phyloP scores from a whole-genome alignment of 1,140 invertebrate species.

The Saxidomus purpurata region DNA sequence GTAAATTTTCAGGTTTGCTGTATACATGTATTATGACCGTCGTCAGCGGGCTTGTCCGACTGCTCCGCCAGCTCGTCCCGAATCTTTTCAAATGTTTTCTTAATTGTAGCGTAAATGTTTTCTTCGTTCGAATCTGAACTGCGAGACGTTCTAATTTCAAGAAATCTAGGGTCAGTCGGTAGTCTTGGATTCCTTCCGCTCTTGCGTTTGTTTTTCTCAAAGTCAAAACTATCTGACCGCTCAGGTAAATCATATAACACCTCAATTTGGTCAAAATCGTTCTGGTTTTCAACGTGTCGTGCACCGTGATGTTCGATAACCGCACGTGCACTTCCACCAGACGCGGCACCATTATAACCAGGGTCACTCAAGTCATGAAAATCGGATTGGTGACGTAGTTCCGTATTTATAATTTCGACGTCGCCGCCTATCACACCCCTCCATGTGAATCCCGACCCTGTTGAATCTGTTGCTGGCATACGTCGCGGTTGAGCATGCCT shows the following conservation, averaged over 20 bases:
- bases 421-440: slow-evolving; percentile 63
- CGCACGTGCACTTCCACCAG: neutral
- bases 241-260: slow-evolving; percentile 31
- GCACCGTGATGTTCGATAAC: neutral
- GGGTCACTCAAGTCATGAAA: neutral
- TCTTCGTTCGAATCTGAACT: slow-evolving; percentile 44
- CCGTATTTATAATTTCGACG: slow-evolving; percentile 61
- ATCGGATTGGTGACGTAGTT: slow-evolving; percentile 57
- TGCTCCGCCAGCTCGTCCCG: slow-evolving; percentile 50
- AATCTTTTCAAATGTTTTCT: slow-evolving; percentile 64
- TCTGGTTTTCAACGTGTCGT: neutral
- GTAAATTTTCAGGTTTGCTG: too few species aligned
- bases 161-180: slow-evolving; percentile 11
- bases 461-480: neutral
- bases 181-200: neutral
- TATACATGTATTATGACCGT: too few species aligned
- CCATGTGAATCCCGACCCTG: slow-evolving; percentile 53
- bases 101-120: slow-evolving; percentile 63
- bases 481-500: slow-evolving; percentile 11
- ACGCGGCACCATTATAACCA: neutral
- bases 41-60: neutral
- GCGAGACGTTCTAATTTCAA: slow-evolving; percentile 18
- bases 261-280: slow-evolving; percentile 38
- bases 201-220: neutral
- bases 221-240: slow-evolving; percentile 14